Evolutionary conservation across 1,140 invertebrate genomes (phyloP), one percentile per base, ranked within the genome.

Genomic region (Drosophila dunni): DNA sequence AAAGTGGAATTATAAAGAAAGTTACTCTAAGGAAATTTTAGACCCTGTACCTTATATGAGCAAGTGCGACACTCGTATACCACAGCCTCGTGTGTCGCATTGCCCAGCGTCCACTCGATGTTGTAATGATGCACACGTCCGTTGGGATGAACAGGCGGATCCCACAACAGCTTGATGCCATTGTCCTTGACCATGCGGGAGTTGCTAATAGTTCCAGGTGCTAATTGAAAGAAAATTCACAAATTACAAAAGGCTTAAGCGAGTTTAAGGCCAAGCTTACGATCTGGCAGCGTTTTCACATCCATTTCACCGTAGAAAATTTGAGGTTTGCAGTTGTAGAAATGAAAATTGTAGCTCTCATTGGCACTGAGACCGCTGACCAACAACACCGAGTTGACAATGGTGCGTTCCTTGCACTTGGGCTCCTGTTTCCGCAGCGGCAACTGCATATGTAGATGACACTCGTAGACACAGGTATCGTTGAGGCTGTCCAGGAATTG

Each of bases 221-320:
- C 91, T 92, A 45, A 58, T 9, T 1, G 24, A 36, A 53, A 46
- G 7, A 13, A 36, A 38, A 17, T 20, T 9, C 9, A 11, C 5
- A 34, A 0, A 6, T 13, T 38, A 20, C 17, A 24, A 1, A 15
- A 24, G 53, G n/a, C 1, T 20, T 46, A 15, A 5, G 20, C 17
- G 0, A 0, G 29, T 9, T 7, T 5, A 40, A 3, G 0, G 17
- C 2, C 34, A 7, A 7, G 20, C 90, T 90, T 88, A 91, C 90
- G 91, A 77, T 92, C 91, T 13, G 89, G 90, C 33, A 90, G 53
- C 3, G 91, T 92, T 8, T 78, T 60, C 3, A 90, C 91, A 66
- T 91, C 86, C 10, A 83, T 67, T 56, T 92, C 88, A 33, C 91
- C 91, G 48, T 92, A 92, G 48, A 91, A 91, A 8, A 90, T 81